Evolutionary conservation across 2,888 invertebrate genomes (phyloP).

Genomic region (Ischnura elegans): DNA sequence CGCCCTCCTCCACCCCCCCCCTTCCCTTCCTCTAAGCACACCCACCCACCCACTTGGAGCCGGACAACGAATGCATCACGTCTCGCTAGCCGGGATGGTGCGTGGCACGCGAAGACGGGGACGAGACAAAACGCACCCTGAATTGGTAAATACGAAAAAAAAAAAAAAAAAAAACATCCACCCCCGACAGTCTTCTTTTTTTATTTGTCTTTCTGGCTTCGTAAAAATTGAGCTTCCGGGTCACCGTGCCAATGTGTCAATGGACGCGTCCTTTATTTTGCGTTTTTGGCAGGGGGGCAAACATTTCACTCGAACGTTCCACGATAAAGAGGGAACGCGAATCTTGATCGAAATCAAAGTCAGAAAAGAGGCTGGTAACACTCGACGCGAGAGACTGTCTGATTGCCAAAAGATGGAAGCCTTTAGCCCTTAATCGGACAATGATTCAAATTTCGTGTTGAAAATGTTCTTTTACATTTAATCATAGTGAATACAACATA

Average conservation of each 20-base stretch:
- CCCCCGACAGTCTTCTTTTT: neutral
- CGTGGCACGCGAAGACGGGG: neutral
- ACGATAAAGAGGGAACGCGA: neutral
- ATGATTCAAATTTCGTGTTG: no score
- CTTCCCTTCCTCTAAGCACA: neutral
- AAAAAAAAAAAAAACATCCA: neutral
- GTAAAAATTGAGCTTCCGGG: neutral
- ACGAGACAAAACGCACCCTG: slow-evolving; percentile 15
- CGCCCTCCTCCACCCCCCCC: neutral
- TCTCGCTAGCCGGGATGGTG: neutral
- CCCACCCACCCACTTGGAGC: neutral
- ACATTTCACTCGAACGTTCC: neutral
- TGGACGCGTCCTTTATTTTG: neutral
- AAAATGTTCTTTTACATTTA: no score
- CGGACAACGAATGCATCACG: neutral
- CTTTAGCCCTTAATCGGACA: no score
- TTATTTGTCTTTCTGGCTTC: neutral
- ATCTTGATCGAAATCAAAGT: no score
- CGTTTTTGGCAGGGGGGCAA: neutral
- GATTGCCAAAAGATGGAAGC: no score
- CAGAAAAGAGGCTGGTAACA: no score
- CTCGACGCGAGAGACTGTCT: no score
- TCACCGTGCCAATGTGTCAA: slow-evolving; percentile 5
- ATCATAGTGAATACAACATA: no score
- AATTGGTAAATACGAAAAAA: no score